Conservation (phyloP, 2,888 invertebrate species). For the Drosophila kambysellisi region DNA sequence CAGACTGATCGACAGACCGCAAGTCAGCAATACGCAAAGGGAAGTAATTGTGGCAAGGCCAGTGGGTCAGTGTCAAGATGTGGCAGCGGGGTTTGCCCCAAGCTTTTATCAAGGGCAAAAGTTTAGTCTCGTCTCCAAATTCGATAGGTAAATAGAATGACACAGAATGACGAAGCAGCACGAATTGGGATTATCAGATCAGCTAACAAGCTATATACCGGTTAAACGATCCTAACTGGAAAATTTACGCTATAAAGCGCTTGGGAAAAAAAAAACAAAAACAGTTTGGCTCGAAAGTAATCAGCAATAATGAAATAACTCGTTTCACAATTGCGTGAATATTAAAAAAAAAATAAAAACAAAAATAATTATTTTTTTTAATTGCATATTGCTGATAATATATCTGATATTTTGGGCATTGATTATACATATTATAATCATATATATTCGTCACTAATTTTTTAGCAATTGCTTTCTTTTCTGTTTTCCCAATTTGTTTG, state of each 20-base stretch:
- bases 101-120: neutral
- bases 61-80: conserved; percentile 15
- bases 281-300: neutral
- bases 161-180: too few relatives aligned
- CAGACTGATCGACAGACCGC: neutral
- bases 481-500: neutral
- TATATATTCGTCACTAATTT: neutral
- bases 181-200: neutral
- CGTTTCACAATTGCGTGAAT: neutral
- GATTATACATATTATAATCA: neutral
- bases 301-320: neutral
- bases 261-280: neutral
- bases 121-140: neutral
- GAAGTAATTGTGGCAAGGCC: conserved; percentile 10
- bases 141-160: too few relatives aligned
- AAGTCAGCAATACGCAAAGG: neutral
- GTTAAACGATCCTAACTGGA: neutral
- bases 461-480: neutral
- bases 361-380: too few relatives aligned
- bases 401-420: neutral
- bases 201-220: neutral
- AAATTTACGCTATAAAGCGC: neutral
- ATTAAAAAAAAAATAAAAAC: too few relatives aligned
- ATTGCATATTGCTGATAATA: neutral
- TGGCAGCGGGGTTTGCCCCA: neutral